Conservation (phyloP, 1,140 invertebrate species). For the Semibalanus balanoides region DNA sequence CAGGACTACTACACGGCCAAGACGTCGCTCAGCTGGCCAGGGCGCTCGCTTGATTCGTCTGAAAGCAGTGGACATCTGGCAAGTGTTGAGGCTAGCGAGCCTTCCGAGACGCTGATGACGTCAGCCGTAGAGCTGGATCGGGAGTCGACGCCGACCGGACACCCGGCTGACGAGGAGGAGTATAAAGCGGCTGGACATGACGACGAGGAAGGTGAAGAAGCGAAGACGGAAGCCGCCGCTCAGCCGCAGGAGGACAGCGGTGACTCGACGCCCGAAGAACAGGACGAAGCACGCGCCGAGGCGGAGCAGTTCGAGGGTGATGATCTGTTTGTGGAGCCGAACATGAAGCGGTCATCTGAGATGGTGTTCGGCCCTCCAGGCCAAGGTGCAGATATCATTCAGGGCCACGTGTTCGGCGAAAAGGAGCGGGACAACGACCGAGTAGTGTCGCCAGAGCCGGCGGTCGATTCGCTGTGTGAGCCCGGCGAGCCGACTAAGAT, state of each 20-base stretch:
- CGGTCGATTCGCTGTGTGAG: not conserved
- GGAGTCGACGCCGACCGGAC: conserved; percentile 31
- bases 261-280: conserved; percentile 19
- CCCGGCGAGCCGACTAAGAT: not conserved
- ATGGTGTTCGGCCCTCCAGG: conserved; percentile 51
- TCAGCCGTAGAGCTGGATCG: conserved; percentile 42
- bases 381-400: conserved; percentile 9
- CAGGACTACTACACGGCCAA: conserved; percentile 71
- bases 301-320: not conserved
- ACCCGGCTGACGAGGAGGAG: conserved; percentile 23
- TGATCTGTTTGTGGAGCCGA: conserved; percentile 18
- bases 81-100: conserved; percentile 68
- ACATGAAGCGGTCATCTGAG: conserved; percentile 72
- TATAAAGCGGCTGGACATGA: conserved; percentile 21
- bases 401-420: not conserved
- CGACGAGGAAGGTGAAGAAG: not conserved
- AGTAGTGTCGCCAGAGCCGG: not conserved
- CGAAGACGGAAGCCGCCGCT: not conserved
- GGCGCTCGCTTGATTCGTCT: conserved; percentile 65
- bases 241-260: not conserved
- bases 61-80: conserved; percentile 73
- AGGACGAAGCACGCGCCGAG: not conserved
- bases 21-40: conserved; percentile 64
- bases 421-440: not conserved
- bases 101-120: conserved; percentile 75